Evolutionary conservation across 2,113 vertebrate species (phyloP).

Genomic region (Gulo gulo): DNA sequence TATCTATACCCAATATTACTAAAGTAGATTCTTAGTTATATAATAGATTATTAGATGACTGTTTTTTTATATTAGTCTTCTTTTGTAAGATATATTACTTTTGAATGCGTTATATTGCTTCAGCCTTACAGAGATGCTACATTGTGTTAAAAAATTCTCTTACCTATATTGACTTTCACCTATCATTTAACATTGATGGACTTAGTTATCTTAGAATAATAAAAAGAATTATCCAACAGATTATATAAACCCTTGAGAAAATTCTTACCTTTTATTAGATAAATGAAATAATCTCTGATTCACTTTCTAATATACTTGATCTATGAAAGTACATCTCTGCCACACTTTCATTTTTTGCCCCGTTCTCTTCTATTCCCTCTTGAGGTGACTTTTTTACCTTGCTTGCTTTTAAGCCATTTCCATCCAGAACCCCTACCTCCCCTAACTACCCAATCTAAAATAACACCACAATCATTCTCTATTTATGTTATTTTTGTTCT

Average conservation of each 20-base stretch:
- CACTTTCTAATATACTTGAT: background rate
- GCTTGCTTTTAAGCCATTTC: background rate
- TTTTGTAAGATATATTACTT: background rate
- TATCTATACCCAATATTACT: background rate
- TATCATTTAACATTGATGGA: background rate
- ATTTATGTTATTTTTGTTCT: background rate
- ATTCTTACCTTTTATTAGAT: background rate
- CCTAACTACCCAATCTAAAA: background rate
- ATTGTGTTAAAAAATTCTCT: background rate
- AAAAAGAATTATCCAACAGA: background rate
- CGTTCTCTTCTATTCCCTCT: background rate
- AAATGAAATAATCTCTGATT: background rate
- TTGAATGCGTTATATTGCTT: background rate
- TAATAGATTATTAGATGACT: background rate
- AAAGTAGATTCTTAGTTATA: background rate
- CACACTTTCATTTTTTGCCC: background rate
- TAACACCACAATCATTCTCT: background rate
- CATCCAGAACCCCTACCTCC: background rate
- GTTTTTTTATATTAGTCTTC: background rate
- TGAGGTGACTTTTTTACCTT: background rate
- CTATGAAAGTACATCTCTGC: background rate
- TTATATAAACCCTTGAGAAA: background rate
- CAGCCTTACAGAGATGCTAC: background rate
- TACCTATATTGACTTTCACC: background rate
- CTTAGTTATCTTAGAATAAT: background rate